Evolutionary conservation across 2,113 vertebrate species (phyloP).

Genomic region (Beaufortia kweichowensis): DNA sequence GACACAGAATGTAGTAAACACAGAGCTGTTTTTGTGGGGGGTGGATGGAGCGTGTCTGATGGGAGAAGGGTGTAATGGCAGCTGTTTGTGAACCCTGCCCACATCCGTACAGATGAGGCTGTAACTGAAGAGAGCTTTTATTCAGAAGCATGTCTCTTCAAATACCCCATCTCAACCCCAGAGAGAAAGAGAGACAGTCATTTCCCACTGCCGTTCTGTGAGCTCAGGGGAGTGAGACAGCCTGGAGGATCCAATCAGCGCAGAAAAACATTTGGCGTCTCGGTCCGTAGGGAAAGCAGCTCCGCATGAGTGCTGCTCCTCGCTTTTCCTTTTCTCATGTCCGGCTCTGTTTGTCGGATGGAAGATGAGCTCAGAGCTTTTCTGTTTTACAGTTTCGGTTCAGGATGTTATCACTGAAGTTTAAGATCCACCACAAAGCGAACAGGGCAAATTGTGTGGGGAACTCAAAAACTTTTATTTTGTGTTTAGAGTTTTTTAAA

Average conservation of each 20-base stretch:
- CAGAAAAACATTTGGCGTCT: conserved; percentile 51
- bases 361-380: background rate
- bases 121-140: conserved; percentile 62
- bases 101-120: conserved; percentile 51
- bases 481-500: too few relatives aligned
- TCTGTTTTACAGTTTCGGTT: conserved; percentile 29
- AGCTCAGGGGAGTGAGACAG: conserved; percentile 50
- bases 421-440: background rate
- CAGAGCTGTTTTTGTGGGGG: background rate
- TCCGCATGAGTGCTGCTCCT: conserved; percentile 52
- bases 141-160: conserved; percentile 67
- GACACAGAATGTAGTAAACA: conserved; percentile 4
- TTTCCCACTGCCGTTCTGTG: conserved; percentile 45
- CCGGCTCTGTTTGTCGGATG: background rate
- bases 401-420: background rate
- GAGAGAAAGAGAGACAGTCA: conserved; percentile 37
- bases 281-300: conserved; percentile 53
- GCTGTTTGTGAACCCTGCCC: conserved; percentile 61
- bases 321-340: conserved; percentile 8
- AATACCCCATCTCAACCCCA: conserved; percentile 56
- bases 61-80: conserved; percentile 45
- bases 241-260: conserved; percentile 61
- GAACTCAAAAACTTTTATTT: background rate
- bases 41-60: background rate
- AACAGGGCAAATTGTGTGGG: background rate